phyloP scores from a whole-genome alignment of 2,797 vertebrate species.

The Chelidonichthys spinosus region DNA sequence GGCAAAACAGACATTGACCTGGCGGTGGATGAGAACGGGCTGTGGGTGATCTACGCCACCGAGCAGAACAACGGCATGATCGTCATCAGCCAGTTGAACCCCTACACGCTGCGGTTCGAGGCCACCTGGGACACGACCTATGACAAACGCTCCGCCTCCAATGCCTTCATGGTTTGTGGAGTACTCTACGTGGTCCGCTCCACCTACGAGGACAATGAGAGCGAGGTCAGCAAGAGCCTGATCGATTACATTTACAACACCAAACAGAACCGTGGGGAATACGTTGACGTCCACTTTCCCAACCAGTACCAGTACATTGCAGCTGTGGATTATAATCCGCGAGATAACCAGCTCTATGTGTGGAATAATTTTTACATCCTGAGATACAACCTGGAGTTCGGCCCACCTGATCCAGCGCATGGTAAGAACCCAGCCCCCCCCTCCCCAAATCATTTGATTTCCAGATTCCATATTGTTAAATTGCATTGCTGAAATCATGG shows the following conservation, averaged over 20 bases:
- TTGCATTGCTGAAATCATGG: constrained; percentile 41
- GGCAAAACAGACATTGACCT: constrained; percentile 99
- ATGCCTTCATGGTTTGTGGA: constrained; percentile 99
- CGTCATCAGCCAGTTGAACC: constrained; percentile 97
- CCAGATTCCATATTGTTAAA: constrained; percentile 51
- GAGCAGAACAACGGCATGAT: constrained; percentile 99
- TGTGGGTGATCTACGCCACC: constrained; percentile 99
- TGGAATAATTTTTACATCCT: constrained; percentile 99
- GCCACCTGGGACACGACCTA: constrained; percentile 97
- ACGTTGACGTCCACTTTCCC: constrained; percentile 96
- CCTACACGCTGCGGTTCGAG: constrained; percentile 97
- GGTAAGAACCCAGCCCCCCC: constrained; percentile 85
- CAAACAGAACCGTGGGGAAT: constrained; percentile 92
- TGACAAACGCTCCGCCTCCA: constrained; percentile 97
- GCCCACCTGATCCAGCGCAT: constrained; percentile 96
- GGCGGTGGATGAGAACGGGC: constrained; percentile 97
- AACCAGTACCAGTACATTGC: constrained; percentile 99
- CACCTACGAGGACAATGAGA: constrained; percentile 98
- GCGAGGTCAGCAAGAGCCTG: constrained; percentile 94
- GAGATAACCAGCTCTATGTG: constrained; percentile 98
- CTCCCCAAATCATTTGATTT: constrained; percentile 8
- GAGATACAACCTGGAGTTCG: constrained; percentile 96
- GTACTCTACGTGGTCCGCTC: constrained; percentile 97
- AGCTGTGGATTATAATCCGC: constrained; percentile 99
- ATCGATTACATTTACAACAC: constrained; percentile 99